Conservation (phyloP, 2,113 vertebrate genomes). For the Formicarius rufipectus region DNA sequence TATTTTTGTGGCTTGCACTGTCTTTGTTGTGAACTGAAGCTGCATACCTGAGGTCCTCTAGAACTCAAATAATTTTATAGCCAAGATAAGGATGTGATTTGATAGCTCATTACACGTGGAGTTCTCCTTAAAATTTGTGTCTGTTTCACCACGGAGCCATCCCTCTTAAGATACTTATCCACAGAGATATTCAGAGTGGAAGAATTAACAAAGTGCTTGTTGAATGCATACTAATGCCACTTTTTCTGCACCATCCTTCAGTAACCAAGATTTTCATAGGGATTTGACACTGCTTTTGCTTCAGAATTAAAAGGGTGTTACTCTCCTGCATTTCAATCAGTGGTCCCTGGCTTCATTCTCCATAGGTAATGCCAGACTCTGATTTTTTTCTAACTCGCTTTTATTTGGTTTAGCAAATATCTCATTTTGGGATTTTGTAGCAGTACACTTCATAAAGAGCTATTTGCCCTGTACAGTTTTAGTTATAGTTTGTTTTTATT, state of each 20-base stretch:
- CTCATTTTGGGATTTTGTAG: not conserved
- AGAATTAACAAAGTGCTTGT: not conserved
- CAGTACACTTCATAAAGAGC: not conserved
- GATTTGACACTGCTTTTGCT: not conserved
- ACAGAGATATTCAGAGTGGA: not conserved
- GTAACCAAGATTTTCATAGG: not conserved
- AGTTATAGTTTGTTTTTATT: not conserved
- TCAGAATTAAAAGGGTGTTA: not conserved
- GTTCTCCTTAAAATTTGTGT: not conserved
- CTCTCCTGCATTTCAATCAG: not conserved
- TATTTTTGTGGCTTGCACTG: not conserved
- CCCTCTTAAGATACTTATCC: not conserved
- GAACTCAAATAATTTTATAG: not conserved
- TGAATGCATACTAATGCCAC: not conserved
- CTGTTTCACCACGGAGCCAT: not conserved
- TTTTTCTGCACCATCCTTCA: not conserved
- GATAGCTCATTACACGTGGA: rapidly evolving
- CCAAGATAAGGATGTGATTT: not conserved
- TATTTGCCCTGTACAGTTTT: not conserved
- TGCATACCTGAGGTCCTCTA: not conserved
- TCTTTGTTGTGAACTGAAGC: not conserved
- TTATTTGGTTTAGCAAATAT: not conserved
- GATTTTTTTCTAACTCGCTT: not conserved
- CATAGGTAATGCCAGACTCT: not conserved
- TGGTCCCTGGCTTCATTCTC: not conserved